These are phyloP conservation scores for Toxotes jaculatrix DNA, from an alignment of 2,113 vertebrate genomes.

Conservation along the genomic window DNA sequence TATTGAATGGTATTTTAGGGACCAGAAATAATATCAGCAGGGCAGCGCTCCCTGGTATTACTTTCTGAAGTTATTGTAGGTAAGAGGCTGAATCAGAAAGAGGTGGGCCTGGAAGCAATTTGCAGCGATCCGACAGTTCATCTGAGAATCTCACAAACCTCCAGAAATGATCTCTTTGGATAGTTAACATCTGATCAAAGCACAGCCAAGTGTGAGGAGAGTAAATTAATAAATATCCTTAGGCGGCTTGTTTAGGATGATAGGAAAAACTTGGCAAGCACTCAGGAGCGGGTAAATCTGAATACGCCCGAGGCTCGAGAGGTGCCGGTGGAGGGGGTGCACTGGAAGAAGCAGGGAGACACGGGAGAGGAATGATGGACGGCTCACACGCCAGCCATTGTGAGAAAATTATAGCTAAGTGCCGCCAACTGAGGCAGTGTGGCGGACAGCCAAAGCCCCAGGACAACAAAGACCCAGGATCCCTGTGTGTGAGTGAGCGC, in stretches of 20 bases:
- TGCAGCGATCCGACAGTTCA: slow-evolving; percentile 27
- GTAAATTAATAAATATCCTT: slow-evolving; percentile 53
- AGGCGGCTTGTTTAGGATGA: slow-evolving; percentile 51
- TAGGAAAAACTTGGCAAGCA: slow-evolving; percentile 43
- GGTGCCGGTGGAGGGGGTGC: slow-evolving; percentile 42
- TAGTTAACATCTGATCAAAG: slow-evolving; percentile 53
- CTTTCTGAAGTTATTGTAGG: slow-evolving; percentile 18
- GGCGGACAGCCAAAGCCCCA: slow-evolving; percentile 73
- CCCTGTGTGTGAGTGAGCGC: slow-evolving; percentile 49
- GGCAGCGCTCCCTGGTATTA: neutral
- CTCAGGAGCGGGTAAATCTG: slow-evolving; percentile 29
- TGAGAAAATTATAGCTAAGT: slow-evolving; percentile 78
- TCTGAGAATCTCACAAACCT: slow-evolving; percentile 38
- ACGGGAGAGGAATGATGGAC: slow-evolving; percentile 75
- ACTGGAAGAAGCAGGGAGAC: slow-evolving; percentile 42
- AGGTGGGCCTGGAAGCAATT: slow-evolving; percentile 61
- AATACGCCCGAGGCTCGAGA: slow-evolving; percentile 28
- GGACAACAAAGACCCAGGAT: slow-evolving; percentile 77
- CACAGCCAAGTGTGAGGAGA: slow-evolving; percentile 34
- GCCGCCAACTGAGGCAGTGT: slow-evolving; percentile 77
- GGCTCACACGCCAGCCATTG: slow-evolving; percentile 82
- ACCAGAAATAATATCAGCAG: neutral
- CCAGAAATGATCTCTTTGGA: slow-evolving; percentile 26
- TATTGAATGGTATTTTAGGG: slow-evolving; percentile 3
- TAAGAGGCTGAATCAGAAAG: slow-evolving; percentile 9